Evolutionary conservation across 2,113 vertebrate genomes (phyloP), one percentile per base, ranked within the genome.

Genomic region (Indicator maculatus): DNA sequence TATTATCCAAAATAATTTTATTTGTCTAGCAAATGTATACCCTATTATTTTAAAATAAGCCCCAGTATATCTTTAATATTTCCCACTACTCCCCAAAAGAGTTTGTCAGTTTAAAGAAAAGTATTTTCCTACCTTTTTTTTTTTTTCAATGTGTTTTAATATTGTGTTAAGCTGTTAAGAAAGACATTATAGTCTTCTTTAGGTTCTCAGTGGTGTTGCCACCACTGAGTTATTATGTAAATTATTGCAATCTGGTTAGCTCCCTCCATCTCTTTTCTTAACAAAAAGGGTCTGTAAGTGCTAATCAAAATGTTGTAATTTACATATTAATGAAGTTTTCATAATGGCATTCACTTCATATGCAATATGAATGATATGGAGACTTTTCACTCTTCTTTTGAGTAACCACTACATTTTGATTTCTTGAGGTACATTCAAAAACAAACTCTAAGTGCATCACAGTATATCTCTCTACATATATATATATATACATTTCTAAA

Each of bases 251-350:
- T 98, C 97, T 98, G 97, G 98, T 98, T 98, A 98, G 96, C 96
- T 98, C 95, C 94, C 98, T 98, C 94, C 78, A 1, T 96, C 92
- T 97, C 96, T 97, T 97, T 97, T 93, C 92, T 96, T 97, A 97
- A 97, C 97, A 98, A 98, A 98, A 98, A 91, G 84, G 97, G 95
- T 95, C 97, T 98, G 97, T 93, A 97, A 98, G 96, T 97, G 97
- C 96, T 98, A 98, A 98, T 98, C 98, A 98, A 98, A 98, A 96
- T 96, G 96, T 94, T 97, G 88, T 83, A 98, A 98, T 98, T 98
- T 98, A 96, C 98, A 98, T 98, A 98, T 98, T 98, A 98, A 98
- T 98, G 97, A 98, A 96, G 96, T 97, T 98, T 97, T 98, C 95
- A 95, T 98, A 98, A 98, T 97, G 86, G 92, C 95, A 97, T 96